Evolutionary conservation across 2,797 vertebrate species (phyloP).

Genomic region (Enteromius thamalakanensis): DNA sequence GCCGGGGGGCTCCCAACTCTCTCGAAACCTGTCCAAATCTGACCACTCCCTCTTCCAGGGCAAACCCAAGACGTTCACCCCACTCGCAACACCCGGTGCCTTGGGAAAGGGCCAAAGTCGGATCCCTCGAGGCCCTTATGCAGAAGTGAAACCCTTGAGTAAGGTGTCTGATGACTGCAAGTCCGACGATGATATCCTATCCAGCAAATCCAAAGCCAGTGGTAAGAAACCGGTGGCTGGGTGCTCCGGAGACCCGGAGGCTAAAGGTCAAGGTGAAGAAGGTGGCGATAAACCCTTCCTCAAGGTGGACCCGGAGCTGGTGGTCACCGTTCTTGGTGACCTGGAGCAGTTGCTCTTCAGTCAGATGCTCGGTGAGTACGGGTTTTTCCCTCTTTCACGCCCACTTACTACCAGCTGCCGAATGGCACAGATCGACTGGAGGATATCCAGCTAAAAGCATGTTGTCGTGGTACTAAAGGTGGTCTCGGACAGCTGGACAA

Average conservation of each 20-base stretch:
- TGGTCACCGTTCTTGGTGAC: slow-evolving; percentile 97
- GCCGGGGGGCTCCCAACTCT: slow-evolving; percentile 78
- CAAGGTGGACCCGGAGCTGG: slow-evolving; percentile 97
- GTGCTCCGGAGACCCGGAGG: slow-evolving; percentile 72
- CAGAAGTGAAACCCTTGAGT: slow-evolving; percentile 96
- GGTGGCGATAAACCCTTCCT: slow-evolving; percentile 90
- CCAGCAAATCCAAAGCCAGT: slow-evolving; percentile 84
- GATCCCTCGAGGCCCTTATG: slow-evolving; percentile 94
- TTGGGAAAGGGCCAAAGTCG: slow-evolving; percentile 87
- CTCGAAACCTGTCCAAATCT: slow-evolving; percentile 91
- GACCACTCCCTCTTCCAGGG: slow-evolving; percentile 94
- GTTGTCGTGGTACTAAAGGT: not conserved
- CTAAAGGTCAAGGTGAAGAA: slow-evolving; percentile 83
- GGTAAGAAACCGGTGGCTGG: slow-evolving; percentile 74
- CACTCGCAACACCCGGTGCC: slow-evolving; percentile 81
- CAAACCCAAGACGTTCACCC: slow-evolving; percentile 85
- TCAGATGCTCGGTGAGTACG: slow-evolving; percentile 96
- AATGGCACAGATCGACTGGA: slow-evolving; percentile 27
- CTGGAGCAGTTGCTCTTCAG: slow-evolving; percentile 99
- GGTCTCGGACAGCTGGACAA: slow-evolving; percentile 20
- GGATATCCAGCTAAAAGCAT: not conserved
- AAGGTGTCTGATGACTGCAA: slow-evolving; percentile 89
- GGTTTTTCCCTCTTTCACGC: slow-evolving; percentile 50
- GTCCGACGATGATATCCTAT: slow-evolving; percentile 93
- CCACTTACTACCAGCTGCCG: slow-evolving; percentile 60